Evolutionary conservation across 2,113 vertebrate species (phyloP), one percentile per base, ranked within the genome.

Genomic region (Xenopus borealis): DNA sequence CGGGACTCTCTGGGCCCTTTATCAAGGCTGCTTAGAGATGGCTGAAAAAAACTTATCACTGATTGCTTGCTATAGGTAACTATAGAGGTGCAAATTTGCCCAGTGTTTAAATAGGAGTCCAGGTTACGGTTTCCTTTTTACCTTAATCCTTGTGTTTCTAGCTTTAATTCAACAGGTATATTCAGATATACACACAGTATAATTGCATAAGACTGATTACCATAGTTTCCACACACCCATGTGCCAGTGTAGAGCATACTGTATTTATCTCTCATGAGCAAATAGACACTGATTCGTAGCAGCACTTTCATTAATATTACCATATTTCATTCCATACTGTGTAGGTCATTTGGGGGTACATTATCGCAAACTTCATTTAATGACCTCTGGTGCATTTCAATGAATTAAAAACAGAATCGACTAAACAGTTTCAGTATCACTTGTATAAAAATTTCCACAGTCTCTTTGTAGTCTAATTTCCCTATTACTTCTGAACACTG

Each of bases 391-490:
- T 55, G 53, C 17, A 55, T n/a, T 18, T 55, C 53, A 61, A 19
- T 61, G 58, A 61, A 61, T 61, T 61, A 14, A 61, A 61, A 20
- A 61, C 20, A 61, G 19, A 61, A 61, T 61, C 18, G 18, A 63
- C 50, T 64, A 70, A 55, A 55, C 59, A 45, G 61, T 69, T 77
- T 76, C n/a, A 75, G 47, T 69, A 69, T 20, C 66, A 63, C 33
- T 69, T 69, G 59, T 30, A 46, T 44, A 53, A 70, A 44, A 44
- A 69, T 52, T 64, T 77, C 61, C 66, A 45, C 13, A 20, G 18
- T 53, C 50, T 55, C 59, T 70, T 50, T 77, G 74, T 70, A 55
- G 27, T 23, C 13, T 55, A 70, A 77, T 77, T 77, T 64, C 67
- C 47, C 47, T 68, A 44, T 77, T 63, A 45, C 59, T 70, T 77